Percentiles rank a stretch among this genome's conserved stretches.
phyloP scores from a whole-genome alignment of 2,888 invertebrate species.

The Conchocele bisecta region DNA sequence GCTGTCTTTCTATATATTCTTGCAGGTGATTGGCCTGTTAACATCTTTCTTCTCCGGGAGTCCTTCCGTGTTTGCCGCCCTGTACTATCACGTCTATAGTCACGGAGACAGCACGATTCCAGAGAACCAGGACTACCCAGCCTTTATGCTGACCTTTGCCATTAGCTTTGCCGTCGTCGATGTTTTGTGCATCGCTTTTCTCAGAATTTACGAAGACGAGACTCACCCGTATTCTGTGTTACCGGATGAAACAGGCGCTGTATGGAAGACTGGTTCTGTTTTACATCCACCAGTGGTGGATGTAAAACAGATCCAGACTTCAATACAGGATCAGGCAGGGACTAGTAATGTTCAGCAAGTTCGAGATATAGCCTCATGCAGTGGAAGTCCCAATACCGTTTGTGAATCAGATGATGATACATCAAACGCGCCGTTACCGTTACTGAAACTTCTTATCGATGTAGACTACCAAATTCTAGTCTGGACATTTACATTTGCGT shows the following conservation, averaged over 20 bases:
- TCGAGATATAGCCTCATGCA: not conserved
- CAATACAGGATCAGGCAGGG: not conserved
- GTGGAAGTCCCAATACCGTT: not conserved
- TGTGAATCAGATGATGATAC: not conserved
- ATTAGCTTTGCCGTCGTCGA: constrained; percentile 46
- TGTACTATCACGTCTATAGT: constrained; percentile 49
- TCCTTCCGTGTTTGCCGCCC: constrained; percentile 52
- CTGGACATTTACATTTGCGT: constrained; percentile 56
- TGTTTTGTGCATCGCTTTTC: constrained; percentile 42
- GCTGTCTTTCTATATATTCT: too few relatives aligned
- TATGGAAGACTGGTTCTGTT: too few relatives aligned
- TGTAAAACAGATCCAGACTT: too few relatives aligned
- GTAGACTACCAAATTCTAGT: constrained; percentile 53
- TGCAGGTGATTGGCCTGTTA: constrained; percentile 56
- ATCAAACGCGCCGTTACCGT: constrained; percentile 21
- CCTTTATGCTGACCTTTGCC: constrained; percentile 57
- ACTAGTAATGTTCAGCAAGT: not conserved
- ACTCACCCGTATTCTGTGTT: too few relatives aligned
- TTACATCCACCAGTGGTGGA: too few relatives aligned
- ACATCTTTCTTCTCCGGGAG: constrained; percentile 60
- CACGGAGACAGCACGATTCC: constrained; percentile 1
- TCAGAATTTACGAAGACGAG: constrained; percentile 23
- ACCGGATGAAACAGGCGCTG: too few relatives aligned
- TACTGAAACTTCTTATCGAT: constrained; percentile 40
- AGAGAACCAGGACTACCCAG: constrained; percentile 18